phyloP scores from a whole-genome alignment of 2,113 vertebrate genomes.

The Synodontis membranacea region DNA sequence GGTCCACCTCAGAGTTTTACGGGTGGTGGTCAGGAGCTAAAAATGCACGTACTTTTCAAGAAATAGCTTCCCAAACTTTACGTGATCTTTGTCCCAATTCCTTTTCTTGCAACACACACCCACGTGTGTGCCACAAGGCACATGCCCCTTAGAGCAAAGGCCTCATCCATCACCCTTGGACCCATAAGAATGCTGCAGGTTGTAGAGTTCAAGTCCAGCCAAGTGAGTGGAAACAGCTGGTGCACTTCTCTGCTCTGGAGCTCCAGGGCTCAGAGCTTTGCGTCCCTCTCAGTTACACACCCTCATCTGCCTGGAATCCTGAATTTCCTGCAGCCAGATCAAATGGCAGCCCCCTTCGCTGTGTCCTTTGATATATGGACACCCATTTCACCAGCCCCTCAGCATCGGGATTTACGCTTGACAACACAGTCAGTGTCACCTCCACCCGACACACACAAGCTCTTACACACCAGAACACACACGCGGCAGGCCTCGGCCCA shows the following conservation, averaged over 20 bases:
- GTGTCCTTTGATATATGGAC: conserved; percentile 82
- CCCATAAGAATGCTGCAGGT: conserved; percentile 73
- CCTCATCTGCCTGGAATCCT: conserved; percentile 84
- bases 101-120: not conserved
- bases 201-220: conserved; percentile 81
- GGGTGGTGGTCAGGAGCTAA: not conserved
- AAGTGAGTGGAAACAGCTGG: conserved; percentile 85
- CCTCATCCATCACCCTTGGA: conserved; percentile 56
- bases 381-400: conserved; percentile 75
- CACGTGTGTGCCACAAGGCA: conserved; percentile 35
- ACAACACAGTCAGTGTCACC: conserved; percentile 81
- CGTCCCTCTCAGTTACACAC: conserved; percentile 80
- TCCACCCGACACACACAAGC: conserved; percentile 62
- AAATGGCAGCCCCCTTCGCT: conserved; percentile 78
- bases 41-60: not conserved
- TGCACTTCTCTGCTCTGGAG: conserved; percentile 35
- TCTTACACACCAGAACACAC: conserved; percentile 52
- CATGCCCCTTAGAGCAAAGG: conserved; percentile 51
- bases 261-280: conserved; percentile 45
- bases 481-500: conserved; percentile 61
- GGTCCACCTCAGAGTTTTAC: conserved; percentile 29
- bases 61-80: conserved; percentile 4
- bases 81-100: conserved; percentile 28
- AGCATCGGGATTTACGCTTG: conserved; percentile 77
- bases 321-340: conserved; percentile 81